These are phyloP conservation scores for Petrocephalus zakoni DNA, from an alignment of 2,113 vertebrate genomes.

Conservation along the genomic window DNA sequence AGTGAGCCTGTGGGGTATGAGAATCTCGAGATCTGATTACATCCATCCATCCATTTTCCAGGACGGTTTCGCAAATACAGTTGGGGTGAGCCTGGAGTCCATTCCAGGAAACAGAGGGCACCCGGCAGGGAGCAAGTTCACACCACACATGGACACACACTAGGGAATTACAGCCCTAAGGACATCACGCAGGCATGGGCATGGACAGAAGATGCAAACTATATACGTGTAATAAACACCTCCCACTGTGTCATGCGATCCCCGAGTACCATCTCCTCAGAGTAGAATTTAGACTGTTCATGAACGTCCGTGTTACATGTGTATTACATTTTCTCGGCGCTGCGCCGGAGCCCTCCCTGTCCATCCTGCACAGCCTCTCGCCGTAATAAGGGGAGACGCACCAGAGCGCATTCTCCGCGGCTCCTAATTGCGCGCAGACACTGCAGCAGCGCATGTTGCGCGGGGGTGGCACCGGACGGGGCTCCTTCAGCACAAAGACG, in stretches of 20 bases:
- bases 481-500: constrained; percentile 13
- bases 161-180: neutral
- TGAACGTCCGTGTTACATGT: neutral
- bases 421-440: neutral
- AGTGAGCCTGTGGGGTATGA: neutral
- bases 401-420: neutral
- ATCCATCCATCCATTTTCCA: neutral
- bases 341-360: neutral
- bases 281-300: neutral
- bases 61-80: neutral
- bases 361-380: neutral
- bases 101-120: neutral
- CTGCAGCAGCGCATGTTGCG: constrained; percentile 9
- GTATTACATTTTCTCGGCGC: neutral
- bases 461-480: neutral
- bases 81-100: neutral
- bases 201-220: neutral
- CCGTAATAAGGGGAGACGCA: neutral
- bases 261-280: neutral
- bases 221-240: neutral
- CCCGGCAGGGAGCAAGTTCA: neutral
- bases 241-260: neutral
- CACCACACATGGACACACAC: neutral
- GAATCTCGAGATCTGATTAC: neutral
- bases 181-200: neutral